These are phyloP conservation scores for Scopus umbretta DNA, from an alignment of 2,113 vertebrate species.

Conservation along the genomic window DNA sequence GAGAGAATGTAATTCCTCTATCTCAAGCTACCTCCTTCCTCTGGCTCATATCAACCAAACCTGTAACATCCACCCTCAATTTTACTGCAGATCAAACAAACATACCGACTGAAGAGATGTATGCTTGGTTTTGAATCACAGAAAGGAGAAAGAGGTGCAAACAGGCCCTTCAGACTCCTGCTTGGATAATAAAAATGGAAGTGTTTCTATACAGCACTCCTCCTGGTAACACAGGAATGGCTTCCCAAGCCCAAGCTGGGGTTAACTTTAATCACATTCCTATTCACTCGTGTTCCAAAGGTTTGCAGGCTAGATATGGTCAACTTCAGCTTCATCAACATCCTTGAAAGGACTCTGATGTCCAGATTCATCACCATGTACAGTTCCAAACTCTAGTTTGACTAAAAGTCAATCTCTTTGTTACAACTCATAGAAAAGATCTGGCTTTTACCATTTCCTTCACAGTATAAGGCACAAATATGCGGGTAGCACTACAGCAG, in stretches of 20 bases:
- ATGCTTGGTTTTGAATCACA: neutral
- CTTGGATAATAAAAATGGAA: neutral
- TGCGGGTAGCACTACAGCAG: neutral
- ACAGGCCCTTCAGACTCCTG: neutral
- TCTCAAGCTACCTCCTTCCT: neutral
- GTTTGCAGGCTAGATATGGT: neutral
- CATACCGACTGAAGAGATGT: neutral
- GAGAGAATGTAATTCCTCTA: neutral
- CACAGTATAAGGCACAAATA: neutral
- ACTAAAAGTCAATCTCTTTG: neutral
- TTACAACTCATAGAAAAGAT: neutral
- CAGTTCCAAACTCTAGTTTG: neutral
- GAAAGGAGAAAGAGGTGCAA: neutral
- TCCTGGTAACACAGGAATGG: neutral
- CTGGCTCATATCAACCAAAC: neutral
- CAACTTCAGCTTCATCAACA: neutral
- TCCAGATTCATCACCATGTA: neutral
- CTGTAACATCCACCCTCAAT: neutral
- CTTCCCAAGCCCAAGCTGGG: neutral
- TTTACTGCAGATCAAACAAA: neutral
- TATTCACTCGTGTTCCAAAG: neutral
- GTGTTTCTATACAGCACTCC: neutral
- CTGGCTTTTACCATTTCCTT: neutral
- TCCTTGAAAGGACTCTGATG: neutral
- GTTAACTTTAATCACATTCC: neutral